Evolutionary conservation across 1,140 invertebrate genomes (phyloP).

Genomic region (Maconellicoccus hirsutus): DNA sequence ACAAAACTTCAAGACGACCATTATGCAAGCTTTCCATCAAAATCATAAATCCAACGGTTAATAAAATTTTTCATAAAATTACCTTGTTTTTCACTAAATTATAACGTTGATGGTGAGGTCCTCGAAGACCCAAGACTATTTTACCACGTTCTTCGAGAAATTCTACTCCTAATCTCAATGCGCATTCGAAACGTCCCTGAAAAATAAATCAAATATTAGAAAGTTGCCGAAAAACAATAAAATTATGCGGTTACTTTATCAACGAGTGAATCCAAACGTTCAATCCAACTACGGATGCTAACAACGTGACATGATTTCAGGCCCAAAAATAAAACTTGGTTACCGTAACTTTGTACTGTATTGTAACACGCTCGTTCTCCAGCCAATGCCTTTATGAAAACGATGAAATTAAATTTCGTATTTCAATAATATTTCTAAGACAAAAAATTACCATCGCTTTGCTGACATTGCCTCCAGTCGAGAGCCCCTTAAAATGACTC

Average conservation of each 20-base stretch:
- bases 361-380: constrained; percentile 84
- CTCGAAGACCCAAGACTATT: constrained; percentile 47
- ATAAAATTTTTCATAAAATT: too few relatives aligned
- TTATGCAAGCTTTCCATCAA: neutral
- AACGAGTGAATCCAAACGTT: constrained; percentile 57
- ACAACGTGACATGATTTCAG: constrained; percentile 67
- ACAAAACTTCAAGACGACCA: neutral
- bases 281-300: constrained; percentile 68
- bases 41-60: neutral
- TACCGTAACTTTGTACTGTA: constrained; percentile 67
- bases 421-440: neutral
- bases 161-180: constrained; percentile 49
- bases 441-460: constrained; percentile 45
- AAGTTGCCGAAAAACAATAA: neutral
- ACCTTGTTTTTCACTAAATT: constrained; percentile 49
- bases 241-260: constrained; percentile 40
- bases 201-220: constrained; percentile 29
- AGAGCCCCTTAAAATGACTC: constrained; percentile 78
- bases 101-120: constrained; percentile 44
- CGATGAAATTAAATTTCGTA: neutral
- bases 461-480: constrained; percentile 67
- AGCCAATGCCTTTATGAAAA: constrained; percentile 52
- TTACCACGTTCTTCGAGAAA: constrained; percentile 56
- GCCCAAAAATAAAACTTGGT: constrained; percentile 73
- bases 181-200: constrained; percentile 47